Evolutionary conservation across 2,113 vertebrate species (phyloP).

Genomic region (Podarcis muralis): DNA sequence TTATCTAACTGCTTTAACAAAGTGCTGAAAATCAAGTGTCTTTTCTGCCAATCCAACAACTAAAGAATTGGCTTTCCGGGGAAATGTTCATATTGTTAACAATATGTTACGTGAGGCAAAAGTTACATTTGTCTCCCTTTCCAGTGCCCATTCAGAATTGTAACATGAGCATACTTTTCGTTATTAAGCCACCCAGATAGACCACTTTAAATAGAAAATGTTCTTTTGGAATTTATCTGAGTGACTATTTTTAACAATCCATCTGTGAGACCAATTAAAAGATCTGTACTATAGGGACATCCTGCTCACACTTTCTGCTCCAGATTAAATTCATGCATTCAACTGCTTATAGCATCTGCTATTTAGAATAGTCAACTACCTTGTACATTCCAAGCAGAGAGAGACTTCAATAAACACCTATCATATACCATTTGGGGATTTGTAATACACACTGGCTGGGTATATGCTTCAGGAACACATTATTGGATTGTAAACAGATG

Average conservation of each 20-base stretch:
- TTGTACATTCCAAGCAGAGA: neutral
- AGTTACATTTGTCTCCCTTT: neutral
- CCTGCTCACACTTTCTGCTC: neutral
- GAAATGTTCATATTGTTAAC: neutral
- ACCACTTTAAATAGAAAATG: neutral
- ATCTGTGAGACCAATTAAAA: conserved; percentile 10
- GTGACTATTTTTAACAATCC: conserved; percentile 13
- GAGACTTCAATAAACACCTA: neutral
- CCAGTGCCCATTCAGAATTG: neutral
- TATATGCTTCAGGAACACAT: neutral
- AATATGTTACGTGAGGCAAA: neutral
- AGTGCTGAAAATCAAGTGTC: neutral
- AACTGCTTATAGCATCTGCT: neutral
- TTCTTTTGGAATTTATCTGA: neutral
- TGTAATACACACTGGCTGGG: neutral
- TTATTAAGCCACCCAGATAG: neutral
- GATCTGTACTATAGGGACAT: neutral
- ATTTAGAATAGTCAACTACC: neutral
- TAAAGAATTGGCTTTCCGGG: neutral
- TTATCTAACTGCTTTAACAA: neutral
- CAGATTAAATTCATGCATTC: neutral
- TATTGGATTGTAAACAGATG: neutral
- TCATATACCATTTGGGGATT: neutral
- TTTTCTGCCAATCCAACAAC: neutral
- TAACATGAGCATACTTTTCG: neutral